These are phyloP conservation scores for Parotocinclus haroldoi DNA, from an alignment of 2,797 vertebrate genomes.

Conservation along the genomic window DNA sequence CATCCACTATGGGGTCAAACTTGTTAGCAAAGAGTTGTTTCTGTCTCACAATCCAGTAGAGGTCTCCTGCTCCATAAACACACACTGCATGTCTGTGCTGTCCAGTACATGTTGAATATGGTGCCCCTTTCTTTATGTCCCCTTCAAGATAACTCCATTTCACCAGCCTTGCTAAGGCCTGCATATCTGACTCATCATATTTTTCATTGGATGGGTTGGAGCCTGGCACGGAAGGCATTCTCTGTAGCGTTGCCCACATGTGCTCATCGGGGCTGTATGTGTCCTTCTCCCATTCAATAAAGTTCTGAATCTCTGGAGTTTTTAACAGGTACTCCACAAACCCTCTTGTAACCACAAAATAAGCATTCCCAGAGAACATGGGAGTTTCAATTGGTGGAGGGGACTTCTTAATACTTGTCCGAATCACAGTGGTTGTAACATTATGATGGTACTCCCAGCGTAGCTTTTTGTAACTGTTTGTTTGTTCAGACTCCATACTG, in stretches of 20 bases:
- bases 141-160: slow-evolving; percentile 81
- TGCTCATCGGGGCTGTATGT: slow-evolving; percentile 90
- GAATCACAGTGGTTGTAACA: slow-evolving; percentile 43
- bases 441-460: slow-evolving; percentile 75
- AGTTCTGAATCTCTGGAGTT: slow-evolving; percentile 51
- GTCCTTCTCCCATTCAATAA: slow-evolving; percentile 86
- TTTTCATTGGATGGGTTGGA: slow-evolving; percentile 68
- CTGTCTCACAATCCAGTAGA: slow-evolving; percentile 78
- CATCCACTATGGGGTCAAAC: slow-evolving; percentile 82
- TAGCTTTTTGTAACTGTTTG: slow-evolving; percentile 51
- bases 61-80: slow-evolving; percentile 81
- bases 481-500: slow-evolving; percentile 76
- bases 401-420: slow-evolving; percentile 57
- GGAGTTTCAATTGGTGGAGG: slow-evolving; percentile 71
- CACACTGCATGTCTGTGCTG: slow-evolving; percentile 71
- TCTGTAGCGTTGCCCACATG: slow-evolving; percentile 84
- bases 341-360: slow-evolving; percentile 74
- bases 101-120: slow-evolving; percentile 79
- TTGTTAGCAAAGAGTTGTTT: slow-evolving; percentile 90
- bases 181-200: slow-evolving; percentile 81
- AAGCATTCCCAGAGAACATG: slow-evolving; percentile 85
- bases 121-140: slow-evolving; percentile 69
- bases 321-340: slow-evolving; percentile 77
- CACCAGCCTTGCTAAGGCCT: slow-evolving; percentile 75
- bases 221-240: slow-evolving; percentile 79